A percentile compares a stretch with the other conserved stretches of the same genome.
Evolutionary conservation across 2,797 vertebrate species (phyloP).

Genomic region (Danio tinwini): DNA sequence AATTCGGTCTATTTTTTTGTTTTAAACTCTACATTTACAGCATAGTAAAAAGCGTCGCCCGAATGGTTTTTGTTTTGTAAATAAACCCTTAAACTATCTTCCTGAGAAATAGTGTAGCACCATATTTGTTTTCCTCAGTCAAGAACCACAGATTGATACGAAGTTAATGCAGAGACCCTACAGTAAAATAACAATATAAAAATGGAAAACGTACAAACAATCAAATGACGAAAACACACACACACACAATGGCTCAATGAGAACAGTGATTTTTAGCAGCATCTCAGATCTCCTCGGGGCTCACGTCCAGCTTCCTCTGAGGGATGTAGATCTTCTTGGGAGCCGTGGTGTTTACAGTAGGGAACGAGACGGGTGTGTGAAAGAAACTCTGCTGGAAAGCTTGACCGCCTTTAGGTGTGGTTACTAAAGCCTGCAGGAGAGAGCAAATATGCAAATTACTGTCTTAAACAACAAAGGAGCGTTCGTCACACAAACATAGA

Average conservation of each 20-base stretch:
- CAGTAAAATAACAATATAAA: conserved; percentile 28
- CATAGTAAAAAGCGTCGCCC: background rate
- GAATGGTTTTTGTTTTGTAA: background rate
- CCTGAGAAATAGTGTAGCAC: conserved; percentile 39
- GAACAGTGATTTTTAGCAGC: conserved; percentile 50
- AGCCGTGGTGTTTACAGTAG: conserved; percentile 73
- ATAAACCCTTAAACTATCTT: conserved; percentile 13
- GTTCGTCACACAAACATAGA: background rate
- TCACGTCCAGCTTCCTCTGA: conserved; percentile 90
- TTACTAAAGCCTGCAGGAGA: conserved; percentile 78
- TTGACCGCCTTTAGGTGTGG: conserved; percentile 82
- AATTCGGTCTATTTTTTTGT: background rate
- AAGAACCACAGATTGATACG: conserved; percentile 7
- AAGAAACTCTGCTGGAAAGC: conserved; percentile 85
- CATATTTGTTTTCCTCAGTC: background rate
- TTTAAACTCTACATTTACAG: conserved; percentile 2
- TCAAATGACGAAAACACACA: background rate
- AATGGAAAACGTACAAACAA: conserved; percentile 10
- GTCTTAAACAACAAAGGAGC: background rate
- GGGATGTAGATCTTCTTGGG: conserved; percentile 80
- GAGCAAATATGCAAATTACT: conserved; percentile 41
- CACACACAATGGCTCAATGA: conserved; percentile 39
- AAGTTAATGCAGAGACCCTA: conserved; percentile 46
- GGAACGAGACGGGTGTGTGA: conserved; percentile 80
- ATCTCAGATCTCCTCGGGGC: conserved; percentile 76